phyloP scores from a whole-genome alignment of 2,113 vertebrate genomes.

The Vanacampus margaritifer region DNA sequence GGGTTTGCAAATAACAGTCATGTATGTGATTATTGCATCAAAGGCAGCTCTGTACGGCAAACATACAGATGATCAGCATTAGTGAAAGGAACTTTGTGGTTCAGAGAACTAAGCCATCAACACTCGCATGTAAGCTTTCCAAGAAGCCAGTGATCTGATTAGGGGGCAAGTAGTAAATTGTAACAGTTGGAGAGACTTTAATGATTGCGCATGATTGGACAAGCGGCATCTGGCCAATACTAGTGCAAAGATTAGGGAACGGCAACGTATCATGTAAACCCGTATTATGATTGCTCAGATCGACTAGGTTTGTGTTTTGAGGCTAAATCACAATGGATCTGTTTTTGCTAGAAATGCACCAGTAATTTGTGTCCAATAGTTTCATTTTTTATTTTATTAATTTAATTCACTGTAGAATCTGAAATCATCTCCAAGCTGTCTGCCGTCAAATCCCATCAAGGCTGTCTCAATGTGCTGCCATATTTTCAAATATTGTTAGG shows the following conservation, averaged over 20 bases:
- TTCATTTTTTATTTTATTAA: no score
- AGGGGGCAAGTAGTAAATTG: constrained; percentile 28
- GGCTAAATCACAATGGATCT: neutral
- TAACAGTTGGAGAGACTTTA: constrained; percentile 5
- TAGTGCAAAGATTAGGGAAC: neutral
- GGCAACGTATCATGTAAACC: neutral
- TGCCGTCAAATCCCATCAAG: neutral
- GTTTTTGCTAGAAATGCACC: no score
- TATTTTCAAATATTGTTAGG: neutral
- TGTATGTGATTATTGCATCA: constrained; percentile 48
- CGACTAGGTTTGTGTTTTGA: neutral
- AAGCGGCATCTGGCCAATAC: neutral
- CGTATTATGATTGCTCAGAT: neutral
- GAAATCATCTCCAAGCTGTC: no score
- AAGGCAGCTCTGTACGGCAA: constrained; percentile 40
- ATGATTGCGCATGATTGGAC: constrained; percentile 1
- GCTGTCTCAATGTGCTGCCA: neutral
- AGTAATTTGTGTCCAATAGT: no score
- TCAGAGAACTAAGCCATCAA: constrained; percentile 43
- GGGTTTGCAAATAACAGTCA: constrained; percentile 27
- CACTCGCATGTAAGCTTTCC: constrained; percentile 41
- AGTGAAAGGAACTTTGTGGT: constrained; percentile 25
- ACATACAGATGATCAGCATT: constrained; percentile 38
- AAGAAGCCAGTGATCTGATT: constrained; percentile 55
- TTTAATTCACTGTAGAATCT: no score